A percentile compares a stretch with the other conserved stretches of the same genome.
Evolutionary conservation across 2,888 invertebrate genomes (phyloP).

Genomic region (Caenorhabditis becei): DNA sequence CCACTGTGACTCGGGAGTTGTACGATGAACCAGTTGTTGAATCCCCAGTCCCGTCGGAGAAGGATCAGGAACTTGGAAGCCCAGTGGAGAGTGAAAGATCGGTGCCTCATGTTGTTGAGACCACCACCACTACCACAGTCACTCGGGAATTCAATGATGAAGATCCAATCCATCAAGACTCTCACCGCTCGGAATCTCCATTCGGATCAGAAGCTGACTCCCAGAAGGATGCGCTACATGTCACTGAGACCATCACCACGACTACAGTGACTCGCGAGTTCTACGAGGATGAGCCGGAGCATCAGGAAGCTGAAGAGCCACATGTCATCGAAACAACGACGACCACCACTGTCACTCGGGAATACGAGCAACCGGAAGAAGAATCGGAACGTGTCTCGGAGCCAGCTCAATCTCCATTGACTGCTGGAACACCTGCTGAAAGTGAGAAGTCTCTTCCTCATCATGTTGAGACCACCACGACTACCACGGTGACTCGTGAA

Average conservation of each 20-base stretch:
- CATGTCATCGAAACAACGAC: slow-evolving; percentile 13
- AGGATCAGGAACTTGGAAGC: background rate
- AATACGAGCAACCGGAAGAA: slow-evolving; percentile 3
- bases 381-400: background rate
- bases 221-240: background rate
- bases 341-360: slow-evolving; percentile 25
- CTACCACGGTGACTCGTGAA: slow-evolving; percentile 12
- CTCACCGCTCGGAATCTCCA: background rate
- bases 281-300: too few species aligned
- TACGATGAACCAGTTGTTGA: slow-evolving; percentile 17
- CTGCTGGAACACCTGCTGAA: slow-evolving; percentile 6
- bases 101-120: slow-evolving; percentile 12
- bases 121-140: slow-evolving; percentile 22
- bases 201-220: background rate
- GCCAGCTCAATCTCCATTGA: slow-evolving; percentile 16
- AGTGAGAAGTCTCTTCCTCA: background rate
- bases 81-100: slow-evolving; percentile 5
- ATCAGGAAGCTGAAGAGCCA: too few species aligned
- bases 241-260: background rate
- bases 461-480: slow-evolving; percentile 2
- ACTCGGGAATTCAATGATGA: background rate
- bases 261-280: slow-evolving; percentile 3
- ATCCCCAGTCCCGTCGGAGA: slow-evolving; percentile 10
- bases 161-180: background rate
- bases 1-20: slow-evolving; percentile 24